Evolutionary conservation across 1,140 invertebrate genomes (phyloP).

Genomic region (Zaprionus africanus): DNA sequence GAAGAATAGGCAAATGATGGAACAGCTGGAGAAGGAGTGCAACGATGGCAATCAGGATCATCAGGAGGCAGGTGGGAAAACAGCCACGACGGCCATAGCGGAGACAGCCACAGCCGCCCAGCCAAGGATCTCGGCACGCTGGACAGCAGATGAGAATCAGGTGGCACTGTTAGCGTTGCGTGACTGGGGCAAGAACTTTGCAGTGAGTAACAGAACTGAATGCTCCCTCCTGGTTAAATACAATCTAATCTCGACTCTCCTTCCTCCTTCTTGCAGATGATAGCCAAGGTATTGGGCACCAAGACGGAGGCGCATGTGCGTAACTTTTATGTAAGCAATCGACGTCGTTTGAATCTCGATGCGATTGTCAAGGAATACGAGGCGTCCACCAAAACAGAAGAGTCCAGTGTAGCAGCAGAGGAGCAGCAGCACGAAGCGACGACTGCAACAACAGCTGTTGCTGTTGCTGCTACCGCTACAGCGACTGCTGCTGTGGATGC

Average conservation of each 20-base stretch:
- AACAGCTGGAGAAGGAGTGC: conserved; percentile 89
- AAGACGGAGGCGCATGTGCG: conserved; percentile 97
- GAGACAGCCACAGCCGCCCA: conserved; percentile 24
- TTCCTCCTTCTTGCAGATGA: conserved; percentile 86
- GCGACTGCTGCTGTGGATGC: neutral
- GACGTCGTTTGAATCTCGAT: conserved; percentile 95
- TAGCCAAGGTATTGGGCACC: conserved; percentile 97
- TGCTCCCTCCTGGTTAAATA: no score
- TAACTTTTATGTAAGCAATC: conserved; percentile 95
- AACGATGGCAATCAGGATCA: conserved; percentile 37
- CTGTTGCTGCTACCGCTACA: neutral
- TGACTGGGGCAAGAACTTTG: conserved; percentile 98
- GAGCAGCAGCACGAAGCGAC: conserved; percentile 32
- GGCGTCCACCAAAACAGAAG: conserved; percentile 71
- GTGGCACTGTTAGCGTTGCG: conserved; percentile 96
- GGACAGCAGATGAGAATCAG: conserved; percentile 96
- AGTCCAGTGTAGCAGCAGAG: conserved; percentile 32
- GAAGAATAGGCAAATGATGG: conserved; percentile 96
- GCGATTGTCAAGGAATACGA: conserved; percentile 95
- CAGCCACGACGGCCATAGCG: conserved; percentile 85
- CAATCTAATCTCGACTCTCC: neutral
- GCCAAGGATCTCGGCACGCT: conserved; percentile 93
- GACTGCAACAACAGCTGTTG: neutral
- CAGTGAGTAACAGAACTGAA: conserved; percentile 81
- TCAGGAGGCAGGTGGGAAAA: conserved; percentile 84